A percentile compares a stretch with the other conserved stretches of the same genome.
phyloP scores from a whole-genome alignment of 2,888 invertebrate species.

The Odontothrips loti region DNA sequence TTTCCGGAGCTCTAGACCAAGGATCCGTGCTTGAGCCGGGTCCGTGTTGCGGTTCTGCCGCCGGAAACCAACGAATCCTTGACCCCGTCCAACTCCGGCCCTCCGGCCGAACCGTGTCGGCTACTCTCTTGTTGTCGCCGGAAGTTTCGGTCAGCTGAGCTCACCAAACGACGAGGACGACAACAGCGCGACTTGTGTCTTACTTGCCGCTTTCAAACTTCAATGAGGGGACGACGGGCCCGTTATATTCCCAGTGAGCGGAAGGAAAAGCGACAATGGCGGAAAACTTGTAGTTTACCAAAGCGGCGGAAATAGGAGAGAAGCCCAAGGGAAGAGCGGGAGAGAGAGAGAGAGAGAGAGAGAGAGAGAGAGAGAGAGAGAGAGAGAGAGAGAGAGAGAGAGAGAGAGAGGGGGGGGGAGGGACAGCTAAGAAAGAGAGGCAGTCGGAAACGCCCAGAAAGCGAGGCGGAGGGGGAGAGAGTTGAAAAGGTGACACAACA shows the following conservation, averaged over 20 bases:
- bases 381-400: too few species aligned
- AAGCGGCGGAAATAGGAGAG: neutral
- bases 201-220: conserved; percentile 8
- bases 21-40: too few species aligned
- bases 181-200: neutral
- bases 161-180: neutral
- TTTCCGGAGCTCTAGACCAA: too few species aligned
- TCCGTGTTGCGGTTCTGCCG: too few species aligned
- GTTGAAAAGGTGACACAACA: neutral
- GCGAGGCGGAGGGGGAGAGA: neutral
- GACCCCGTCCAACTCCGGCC: too few species aligned
- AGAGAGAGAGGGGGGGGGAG: neutral
- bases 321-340: neutral
- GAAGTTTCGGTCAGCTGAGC: conserved; percentile 3
- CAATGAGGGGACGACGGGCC: neutral
- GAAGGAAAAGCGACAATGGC: conserved; percentile 18
- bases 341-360: neutral
- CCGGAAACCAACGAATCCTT: too few species aligned
- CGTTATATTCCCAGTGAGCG: conserved; percentile 6
- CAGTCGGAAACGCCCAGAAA: neutral
- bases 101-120: too few species aligned
- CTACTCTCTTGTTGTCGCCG: neutral
- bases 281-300: conserved; percentile 20
- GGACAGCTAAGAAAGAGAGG: neutral
- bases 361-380: neutral